A percentile compares a stretch with the other conserved stretches of the same genome.
These are phyloP conservation scores for Eupsittula cactorum DNA, from an alignment of 2,113 vertebrate species.

Conservation along the genomic window DNA sequence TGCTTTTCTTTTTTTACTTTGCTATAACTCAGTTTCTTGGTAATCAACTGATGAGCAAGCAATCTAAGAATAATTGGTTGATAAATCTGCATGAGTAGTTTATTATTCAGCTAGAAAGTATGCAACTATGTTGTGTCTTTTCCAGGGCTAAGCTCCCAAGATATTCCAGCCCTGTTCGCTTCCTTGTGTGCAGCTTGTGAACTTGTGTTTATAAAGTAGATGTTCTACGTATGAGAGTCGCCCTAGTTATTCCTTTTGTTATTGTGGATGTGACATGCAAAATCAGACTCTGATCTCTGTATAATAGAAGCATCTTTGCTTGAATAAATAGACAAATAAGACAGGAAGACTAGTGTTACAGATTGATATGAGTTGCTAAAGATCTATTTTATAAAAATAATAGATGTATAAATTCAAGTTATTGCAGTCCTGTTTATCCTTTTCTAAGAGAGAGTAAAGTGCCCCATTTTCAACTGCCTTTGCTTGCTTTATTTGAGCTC, in stretches of 20 bases:
- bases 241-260: neutral
- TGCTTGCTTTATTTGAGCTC: neutral
- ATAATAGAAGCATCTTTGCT: neutral
- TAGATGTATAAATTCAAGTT: neutral
- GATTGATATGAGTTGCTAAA: neutral
- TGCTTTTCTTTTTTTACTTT: neutral
- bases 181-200: neutral
- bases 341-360: neutral
- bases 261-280: neutral
- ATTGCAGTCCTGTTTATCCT: neutral
- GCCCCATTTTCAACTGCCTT: neutral
- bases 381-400: neutral
- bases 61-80: neutral
- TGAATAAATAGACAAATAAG: neutral
- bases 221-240: neutral
- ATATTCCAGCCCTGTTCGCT: neutral
- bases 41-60: neutral
- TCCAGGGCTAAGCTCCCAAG: neutral
- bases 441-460: neutral
- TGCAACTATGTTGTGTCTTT: neutral
- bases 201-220: neutral
- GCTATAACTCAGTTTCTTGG: neutral
- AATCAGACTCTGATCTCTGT: neutral
- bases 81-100: neutral
- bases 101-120: neutral